Percentiles rank a stretch among this genome's conserved stretches.
These are phyloP conservation scores for Agrochola litura DNA, from an alignment of 2,888 invertebrate genomes.

Conservation along the genomic window DNA sequence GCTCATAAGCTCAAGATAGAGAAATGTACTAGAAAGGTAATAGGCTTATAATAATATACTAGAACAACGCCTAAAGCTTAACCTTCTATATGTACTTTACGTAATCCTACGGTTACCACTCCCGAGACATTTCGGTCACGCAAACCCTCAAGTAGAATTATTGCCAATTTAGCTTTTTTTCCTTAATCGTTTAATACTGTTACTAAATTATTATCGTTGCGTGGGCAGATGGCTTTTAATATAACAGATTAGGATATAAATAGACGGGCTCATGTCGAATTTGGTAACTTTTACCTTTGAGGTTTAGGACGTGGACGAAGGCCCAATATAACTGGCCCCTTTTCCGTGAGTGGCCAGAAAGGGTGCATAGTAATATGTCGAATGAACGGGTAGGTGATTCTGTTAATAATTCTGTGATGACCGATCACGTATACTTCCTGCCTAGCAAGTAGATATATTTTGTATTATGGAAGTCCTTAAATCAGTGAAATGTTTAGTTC, in stretches of 20 bases:
- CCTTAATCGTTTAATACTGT: slow-evolving; percentile 55
- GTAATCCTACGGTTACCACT: slow-evolving; percentile 34
- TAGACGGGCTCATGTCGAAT: slow-evolving; percentile 21
- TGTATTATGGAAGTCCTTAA: too few relatives aligned
- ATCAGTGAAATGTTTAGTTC: too few relatives aligned
- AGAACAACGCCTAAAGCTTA: not conserved
- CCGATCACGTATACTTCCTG: not conserved
- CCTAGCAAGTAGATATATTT: not conserved
- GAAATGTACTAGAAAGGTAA: not conserved
- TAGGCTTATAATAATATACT: not conserved
- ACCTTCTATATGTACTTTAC: slow-evolving; percentile 36
- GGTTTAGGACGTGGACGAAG: not conserved
- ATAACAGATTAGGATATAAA: slow-evolving; percentile 29
- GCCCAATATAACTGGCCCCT: not conserved
- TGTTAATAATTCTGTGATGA: not conserved
- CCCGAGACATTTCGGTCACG: slow-evolving; percentile 60
- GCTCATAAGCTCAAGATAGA: not conserved
- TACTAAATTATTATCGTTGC: slow-evolving; percentile 40
- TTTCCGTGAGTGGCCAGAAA: not conserved
- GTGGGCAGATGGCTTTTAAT: slow-evolving; percentile 38
- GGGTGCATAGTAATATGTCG: not conserved
- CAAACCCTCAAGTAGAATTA: slow-evolving; percentile 46
- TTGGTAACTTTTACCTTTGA: slow-evolving; percentile 16
- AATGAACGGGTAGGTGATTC: not conserved
- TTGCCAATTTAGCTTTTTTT: slow-evolving; percentile 42